phyloP scores from a whole-genome alignment of 53 echinoderm and acorn worm genomes.

The Glandiceps talaboti region DNA sequence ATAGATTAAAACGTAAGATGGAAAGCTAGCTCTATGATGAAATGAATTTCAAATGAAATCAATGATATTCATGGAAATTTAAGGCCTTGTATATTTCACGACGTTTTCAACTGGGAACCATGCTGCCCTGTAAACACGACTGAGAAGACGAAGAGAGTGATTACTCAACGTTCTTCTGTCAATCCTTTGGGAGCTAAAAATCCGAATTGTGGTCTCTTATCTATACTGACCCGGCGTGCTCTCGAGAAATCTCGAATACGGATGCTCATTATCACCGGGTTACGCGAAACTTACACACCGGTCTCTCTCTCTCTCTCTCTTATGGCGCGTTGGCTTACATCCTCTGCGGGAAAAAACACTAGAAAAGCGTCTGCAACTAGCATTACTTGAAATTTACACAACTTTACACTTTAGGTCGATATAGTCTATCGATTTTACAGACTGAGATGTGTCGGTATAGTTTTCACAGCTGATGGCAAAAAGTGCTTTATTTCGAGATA shows the following conservation, averaged over 20 bases:
- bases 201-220: background rate
- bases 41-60: background rate
- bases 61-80: background rate
- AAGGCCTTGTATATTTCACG: background rate
- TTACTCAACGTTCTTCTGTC: background rate
- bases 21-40: background rate
- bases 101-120: background rate
- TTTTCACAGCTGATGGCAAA: background rate
- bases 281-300: too few species aligned
- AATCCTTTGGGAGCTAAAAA: background rate
- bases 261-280: background rate
- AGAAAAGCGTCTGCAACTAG: background rate
- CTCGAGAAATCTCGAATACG: background rate
- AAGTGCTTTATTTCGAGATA: background rate
- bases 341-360: too few species aligned
- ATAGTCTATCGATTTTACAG: background rate
- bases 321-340: too few species aligned
- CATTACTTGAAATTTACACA: background rate
- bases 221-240: background rate
- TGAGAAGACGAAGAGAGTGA: background rate
- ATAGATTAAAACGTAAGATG: background rate
- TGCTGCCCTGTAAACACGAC: background rate
- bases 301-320: too few species aligned
- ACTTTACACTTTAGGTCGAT: background rate
- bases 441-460: background rate